These are phyloP conservation scores for Aleiodes sp. DNA, from an alignment of 1,140 invertebrate genomes.

Conservation along the genomic window DNA sequence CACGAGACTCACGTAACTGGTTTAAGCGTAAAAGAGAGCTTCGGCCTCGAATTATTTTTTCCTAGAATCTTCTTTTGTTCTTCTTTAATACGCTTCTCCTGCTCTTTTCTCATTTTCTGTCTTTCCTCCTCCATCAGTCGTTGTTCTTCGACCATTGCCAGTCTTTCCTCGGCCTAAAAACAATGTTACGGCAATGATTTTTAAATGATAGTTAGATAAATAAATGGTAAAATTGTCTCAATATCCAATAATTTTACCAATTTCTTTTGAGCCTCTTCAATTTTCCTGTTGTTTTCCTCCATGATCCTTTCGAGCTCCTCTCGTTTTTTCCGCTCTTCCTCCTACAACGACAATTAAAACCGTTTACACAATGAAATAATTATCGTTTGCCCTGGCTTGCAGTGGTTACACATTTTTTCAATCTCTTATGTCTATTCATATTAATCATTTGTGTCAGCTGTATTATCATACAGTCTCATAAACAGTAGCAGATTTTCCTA, in stretches of 20 bases:
- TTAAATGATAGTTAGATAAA: no score
- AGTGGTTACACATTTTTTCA: constrained; percentile 43
- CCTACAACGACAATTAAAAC: constrained; percentile 73
- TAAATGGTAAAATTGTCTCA: neutral
- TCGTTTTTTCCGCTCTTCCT: constrained; percentile 93
- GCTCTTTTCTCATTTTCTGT: constrained; percentile 90
- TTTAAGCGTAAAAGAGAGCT: constrained; percentile 91
- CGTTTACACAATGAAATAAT: constrained; percentile 59
- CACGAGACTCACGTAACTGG: constrained; percentile 73
- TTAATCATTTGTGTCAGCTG: neutral
- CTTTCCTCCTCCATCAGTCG: constrained; percentile 94
- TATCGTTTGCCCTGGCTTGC: constrained; percentile 50
- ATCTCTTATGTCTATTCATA: neutral
- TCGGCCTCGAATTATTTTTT: constrained; percentile 96
- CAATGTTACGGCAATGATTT: no score
- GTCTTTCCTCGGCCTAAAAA: constrained; percentile 90
- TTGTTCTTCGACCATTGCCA: constrained; percentile 96
- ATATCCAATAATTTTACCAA: constrained; percentile 75
- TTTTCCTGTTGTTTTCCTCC: constrained; percentile 97
- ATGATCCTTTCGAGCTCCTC: constrained; percentile 95
- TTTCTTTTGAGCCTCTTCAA: constrained; percentile 96
- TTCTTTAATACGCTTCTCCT: constrained; percentile 90
- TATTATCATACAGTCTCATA: neutral
- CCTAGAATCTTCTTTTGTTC: constrained; percentile 97
- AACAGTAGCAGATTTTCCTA: neutral